phyloP scores from a whole-genome alignment of 1,140 invertebrate genomes.

The Calliphora vicina region DNA sequence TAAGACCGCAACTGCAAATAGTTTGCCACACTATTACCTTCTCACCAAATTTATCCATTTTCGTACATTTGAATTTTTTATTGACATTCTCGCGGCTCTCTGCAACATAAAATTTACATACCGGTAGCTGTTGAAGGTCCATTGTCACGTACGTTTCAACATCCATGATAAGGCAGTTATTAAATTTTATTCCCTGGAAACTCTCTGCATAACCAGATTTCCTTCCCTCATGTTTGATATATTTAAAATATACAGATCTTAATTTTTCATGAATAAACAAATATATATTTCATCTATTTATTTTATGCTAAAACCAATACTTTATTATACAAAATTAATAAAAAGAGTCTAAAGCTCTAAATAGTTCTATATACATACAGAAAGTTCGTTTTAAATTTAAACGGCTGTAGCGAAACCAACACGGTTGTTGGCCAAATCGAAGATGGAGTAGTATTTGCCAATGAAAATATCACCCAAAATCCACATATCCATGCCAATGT shows the following conservation, averaged over 20 bases:
- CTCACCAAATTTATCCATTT: no score
- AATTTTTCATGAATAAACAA: neutral
- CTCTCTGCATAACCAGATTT: no score
- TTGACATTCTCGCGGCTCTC: no score
- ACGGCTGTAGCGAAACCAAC: conserved; percentile 68
- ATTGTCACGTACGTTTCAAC: no score
- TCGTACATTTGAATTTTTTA: no score
- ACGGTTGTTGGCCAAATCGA: conserved; percentile 74
- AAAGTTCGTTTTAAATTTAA: conserved; percentile 11
- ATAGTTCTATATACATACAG: neutral
- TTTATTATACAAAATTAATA: neutral
- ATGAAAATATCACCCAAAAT: conserved; percentile 72
- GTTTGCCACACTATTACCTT: no score
- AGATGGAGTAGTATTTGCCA: conserved; percentile 76
- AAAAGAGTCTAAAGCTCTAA: neutral
- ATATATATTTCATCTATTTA: neutral
- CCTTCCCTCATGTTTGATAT: neutral
- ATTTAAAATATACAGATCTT: neutral
- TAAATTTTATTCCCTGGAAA: no score
- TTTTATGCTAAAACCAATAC: neutral
- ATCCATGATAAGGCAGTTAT: no score
- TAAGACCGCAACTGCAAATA: no score
- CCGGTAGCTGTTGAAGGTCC: no score
- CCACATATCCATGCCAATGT: conserved; percentile 47
- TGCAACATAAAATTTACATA: no score